Conservation (phyloP, 2,113 vertebrate species). For the Tychaedon coryphoeus region DNA sequence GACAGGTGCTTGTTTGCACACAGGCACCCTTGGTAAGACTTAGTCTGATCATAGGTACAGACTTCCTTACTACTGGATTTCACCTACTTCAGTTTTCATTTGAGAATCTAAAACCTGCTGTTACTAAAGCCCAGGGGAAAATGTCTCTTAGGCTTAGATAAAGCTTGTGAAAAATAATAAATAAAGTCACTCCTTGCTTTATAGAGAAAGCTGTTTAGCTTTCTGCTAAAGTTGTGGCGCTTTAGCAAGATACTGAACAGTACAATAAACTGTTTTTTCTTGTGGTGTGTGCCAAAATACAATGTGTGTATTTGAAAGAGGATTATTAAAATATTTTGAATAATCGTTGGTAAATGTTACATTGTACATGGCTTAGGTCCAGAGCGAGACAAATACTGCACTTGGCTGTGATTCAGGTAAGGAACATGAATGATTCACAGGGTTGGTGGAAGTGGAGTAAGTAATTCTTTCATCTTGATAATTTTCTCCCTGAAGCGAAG, state of each 20-base stretch:
- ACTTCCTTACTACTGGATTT: neutral
- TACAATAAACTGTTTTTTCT: neutral
- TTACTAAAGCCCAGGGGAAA: neutral
- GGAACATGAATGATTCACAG: conserved; percentile 51
- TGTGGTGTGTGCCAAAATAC: neutral
- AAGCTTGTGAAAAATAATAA: neutral
- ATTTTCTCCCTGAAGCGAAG: conserved; percentile 38
- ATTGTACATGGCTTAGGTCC: neutral
- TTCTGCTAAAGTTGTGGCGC: neutral
- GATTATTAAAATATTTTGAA: conserved; percentile 10
- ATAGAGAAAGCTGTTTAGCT: neutral
- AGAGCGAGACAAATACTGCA: conserved; percentile 4
- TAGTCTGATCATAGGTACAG: neutral
- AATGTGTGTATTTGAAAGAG: neutral
- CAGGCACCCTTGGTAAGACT: neutral
- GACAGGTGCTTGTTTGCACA: neutral
- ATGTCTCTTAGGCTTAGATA: neutral
- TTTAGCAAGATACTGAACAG: neutral
- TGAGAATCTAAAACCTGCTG: neutral
- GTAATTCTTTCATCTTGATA: conserved; percentile 56
- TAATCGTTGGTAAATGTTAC: neutral
- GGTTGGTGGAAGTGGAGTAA: conserved; percentile 36
- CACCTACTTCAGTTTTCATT: neutral
- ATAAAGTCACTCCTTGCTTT: neutral
- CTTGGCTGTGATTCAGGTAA: conserved; percentile 32